Base-by-base conservation (phyloP, 2,797 vertebrate species). In the Schizothorax lantsangensis region DNA sequence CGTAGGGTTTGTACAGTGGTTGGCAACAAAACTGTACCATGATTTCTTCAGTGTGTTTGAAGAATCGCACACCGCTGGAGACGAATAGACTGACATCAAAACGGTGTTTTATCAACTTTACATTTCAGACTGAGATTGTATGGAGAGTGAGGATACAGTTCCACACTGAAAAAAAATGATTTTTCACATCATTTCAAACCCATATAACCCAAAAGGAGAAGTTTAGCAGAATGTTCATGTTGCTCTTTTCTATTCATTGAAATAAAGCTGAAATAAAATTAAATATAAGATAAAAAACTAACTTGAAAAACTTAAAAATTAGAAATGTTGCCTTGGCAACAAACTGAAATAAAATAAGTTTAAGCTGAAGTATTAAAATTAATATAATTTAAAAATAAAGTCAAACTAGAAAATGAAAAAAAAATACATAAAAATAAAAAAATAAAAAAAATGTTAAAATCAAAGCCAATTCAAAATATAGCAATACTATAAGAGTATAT, bases 1-100 rank as follows among this genome's bases (percentile, higher is more conserved):
- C 68, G 19, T 72, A 12, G 19, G 33, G 21, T 30, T 68, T 4
- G 0, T 21, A 26, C 43, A 74, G 15, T 5, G 17, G 14, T 83
- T 72, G 81, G 36, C n/a, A 30, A 74, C 54, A 57, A 62, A 57
- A 72, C 66, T 40, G 23, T 57, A 36, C 49, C 49, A 6, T 83
- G 68, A 73, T 83, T 83, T 36, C 68, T 17, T 54, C 68, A 83
- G 47, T 57, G 33, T 82, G 23, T 72, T 71, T 57, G 47, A 57
- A 72, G 66, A 71, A 43, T 71, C 5, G 0, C 21, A 54, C 14
- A 26, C 33, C 11, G 66, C 47, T 36, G 43, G 45, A n/a, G 79
- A 81, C 6, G n/a, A 23, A 23, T 43, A 7, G 9, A 59, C 6
- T 54, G 3, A 23, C 49, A 19, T 49, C 52, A 30, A 17, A 45